A percentile compares a stretch with the other conserved stretches of the same genome.
phyloP scores from a whole-genome alignment of 2,113 vertebrate genomes.

The Leucoraja erinaceus region DNA sequence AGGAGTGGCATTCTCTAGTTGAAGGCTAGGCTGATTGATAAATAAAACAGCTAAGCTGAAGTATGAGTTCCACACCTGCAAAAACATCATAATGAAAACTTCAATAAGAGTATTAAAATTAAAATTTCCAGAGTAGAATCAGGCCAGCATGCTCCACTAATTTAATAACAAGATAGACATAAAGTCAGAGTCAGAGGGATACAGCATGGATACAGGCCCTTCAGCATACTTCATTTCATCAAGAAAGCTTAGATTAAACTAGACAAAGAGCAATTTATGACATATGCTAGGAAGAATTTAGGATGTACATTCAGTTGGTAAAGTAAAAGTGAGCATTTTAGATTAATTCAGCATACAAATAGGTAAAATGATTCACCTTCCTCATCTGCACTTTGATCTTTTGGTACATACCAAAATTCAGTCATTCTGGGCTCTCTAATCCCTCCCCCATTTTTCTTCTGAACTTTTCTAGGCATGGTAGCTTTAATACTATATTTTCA shows the following conservation, averaged over 20 bases:
- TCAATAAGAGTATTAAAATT: no score
- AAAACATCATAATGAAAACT: conserved; percentile 40
- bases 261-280: background rate
- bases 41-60: conserved; percentile 93
- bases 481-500: background rate
- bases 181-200: no score
- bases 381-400: background rate
- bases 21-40: conserved; percentile 96
- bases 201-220: no score
- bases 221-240: background rate
- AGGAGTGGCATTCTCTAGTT: conserved; percentile 78
- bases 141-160: background rate
- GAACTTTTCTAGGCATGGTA: background rate
- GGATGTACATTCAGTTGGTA: background rate
- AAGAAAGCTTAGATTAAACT: background rate
- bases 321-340: background rate
- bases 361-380: background rate
- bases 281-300: background rate
- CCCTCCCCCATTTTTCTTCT: background rate
- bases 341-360: background rate
- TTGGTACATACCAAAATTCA: background rate
- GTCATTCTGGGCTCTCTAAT: background rate
- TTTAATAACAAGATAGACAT: background rate
- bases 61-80: conserved; percentile 94
- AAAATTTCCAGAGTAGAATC: background rate